Evolutionary conservation across 2,888 invertebrate species (phyloP), one percentile per base, ranked within the genome.

Genomic region (Crossocerus cetratus): DNA sequence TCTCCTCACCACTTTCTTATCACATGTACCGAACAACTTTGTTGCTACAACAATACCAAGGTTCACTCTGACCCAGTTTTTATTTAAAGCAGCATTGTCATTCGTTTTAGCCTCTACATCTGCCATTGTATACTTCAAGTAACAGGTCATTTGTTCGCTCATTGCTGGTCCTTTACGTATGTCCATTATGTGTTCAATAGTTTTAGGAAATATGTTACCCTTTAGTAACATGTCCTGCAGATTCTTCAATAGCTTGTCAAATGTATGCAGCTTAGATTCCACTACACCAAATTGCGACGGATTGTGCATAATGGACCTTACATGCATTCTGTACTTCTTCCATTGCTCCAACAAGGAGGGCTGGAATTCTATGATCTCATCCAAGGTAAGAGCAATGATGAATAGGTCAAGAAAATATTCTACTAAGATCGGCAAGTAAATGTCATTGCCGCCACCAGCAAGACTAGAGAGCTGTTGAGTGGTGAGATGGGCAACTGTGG

Each of bases 11-110:
- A 94, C 89, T 89, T 95, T 97, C 86, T 94, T 95, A 88, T 97
- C 97, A 81, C 93, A 92, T 82, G 93, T 92, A 58, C 96, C 95
- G 91, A 96, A 97, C 63, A 96, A 91, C 86, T 94, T 93, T 73
- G 93, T 92, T 72, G 93, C 92, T 21, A 96, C 91, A 1, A 94
- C 94, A 88, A 94, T 93, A 13, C 96, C 91, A 2, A 93, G 92
- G 89, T 95, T 95, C 0, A 94, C 89, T 88, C 94, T 94, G 32
- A 92, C 93, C 91, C 93, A 94, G 72, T 88, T 90, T 88, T 92
- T 94, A 81, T 92, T 86, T 2, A 88, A 76, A 0, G 92, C 59
- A 87, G 91, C 87, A 86, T 91, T 81, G 86, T 94, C 90, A 87
- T 92, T 91, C 86, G 93, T 86, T 88, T 93, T 92, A 78, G 76